Base-by-base conservation (phyloP, 2,113 vertebrate species). In the Platysternon megacephalum region DNA sequence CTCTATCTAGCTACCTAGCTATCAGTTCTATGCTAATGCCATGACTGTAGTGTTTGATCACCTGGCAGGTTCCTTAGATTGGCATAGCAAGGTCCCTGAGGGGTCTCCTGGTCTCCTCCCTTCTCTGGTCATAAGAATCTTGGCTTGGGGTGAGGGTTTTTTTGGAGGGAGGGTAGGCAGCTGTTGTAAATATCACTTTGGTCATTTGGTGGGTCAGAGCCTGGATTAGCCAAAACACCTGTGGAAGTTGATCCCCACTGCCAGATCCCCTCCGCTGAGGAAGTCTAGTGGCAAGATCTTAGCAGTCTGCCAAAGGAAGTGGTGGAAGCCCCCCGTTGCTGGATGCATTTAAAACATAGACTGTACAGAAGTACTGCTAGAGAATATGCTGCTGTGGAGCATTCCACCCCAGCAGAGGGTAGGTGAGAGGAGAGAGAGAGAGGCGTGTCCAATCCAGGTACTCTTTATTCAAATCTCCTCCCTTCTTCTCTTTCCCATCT, bases 401-500 rank as follows among this genome's bases (percentile, higher is more conserved):
- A 32, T 4, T 7, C 6, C 89, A 42, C 81, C 89, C 4, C 4
- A 22, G 72, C 10, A 89, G 86, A 65, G 93, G 12, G 53, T 4
- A 72, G 21, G 4, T 46, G 22, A 51, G 32, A 53, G 29, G 6
- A 56, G 52, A 56, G 3, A n/a, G 49, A 72, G n/a, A n/a, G 87
- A 29, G 87, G 94, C 80, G 81, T 58, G n/a, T 91, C 55, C 14
- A 86, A 13, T 2, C 48, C 61, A 90, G 42, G 94, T 95, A 84
- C 78, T 85, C 82, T 92, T 52, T 79, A 91, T 94, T 95, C 49
- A 97, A 86, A 88, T 80, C 51, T 95, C 93, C 86, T 92, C n/a
- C 95, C 93, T 95, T 95, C 95, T 84, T 96, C 92, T 96, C 97
- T 87, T 86, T 76, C 28, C 90, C 96, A 7, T 85, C 86, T 94